Percentiles rank a stretch among this genome's conserved stretches.
Conservation (phyloP, 37 sponge, comb jelly and placozoan species). For the Ianthella basta region DNA sequence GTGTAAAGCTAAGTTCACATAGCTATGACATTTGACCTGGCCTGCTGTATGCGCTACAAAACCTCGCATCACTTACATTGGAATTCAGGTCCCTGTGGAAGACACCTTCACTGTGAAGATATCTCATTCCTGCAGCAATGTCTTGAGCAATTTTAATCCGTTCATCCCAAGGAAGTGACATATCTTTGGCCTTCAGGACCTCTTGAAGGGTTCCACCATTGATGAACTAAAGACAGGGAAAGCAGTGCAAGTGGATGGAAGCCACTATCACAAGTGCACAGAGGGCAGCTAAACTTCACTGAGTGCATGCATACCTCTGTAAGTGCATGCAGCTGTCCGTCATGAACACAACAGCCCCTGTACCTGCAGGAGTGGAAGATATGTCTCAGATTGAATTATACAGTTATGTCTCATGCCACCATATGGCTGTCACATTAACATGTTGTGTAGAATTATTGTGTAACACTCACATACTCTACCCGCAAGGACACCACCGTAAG, state of each 20-base stretch:
- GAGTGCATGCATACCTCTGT: constrained; percentile 69
- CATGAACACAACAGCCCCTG: constrained; percentile 86
- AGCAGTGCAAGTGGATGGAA: neutral
- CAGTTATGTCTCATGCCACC: neutral
- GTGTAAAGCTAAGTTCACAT: no score
- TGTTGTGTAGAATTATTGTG: neutral
- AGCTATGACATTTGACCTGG: no score
- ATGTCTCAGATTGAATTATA: neutral
- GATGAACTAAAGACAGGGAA: constrained; percentile 64
- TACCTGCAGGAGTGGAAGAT: constrained; percentile 50
- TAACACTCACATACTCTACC: no score
- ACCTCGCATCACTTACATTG: constrained; percentile 43
- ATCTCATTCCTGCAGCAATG: constrained; percentile 86
- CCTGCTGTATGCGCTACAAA: no score
- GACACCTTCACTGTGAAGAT: constrained; percentile 82
- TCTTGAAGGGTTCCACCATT: constrained; percentile 90
- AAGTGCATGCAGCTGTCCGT: constrained; percentile 88
- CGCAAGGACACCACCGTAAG: no score
- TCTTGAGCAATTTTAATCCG: constrained; percentile 69
- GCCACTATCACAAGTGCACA: neutral
- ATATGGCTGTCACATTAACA: neutral
- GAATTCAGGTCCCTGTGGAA: constrained; percentile 88
- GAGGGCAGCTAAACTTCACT: neutral
- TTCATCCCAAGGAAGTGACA: constrained; percentile 67
- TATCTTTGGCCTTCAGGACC: constrained; percentile 40